phyloP scores from a whole-genome alignment of 2,888 invertebrate species.

The Halictus quadricinctus region DNA sequence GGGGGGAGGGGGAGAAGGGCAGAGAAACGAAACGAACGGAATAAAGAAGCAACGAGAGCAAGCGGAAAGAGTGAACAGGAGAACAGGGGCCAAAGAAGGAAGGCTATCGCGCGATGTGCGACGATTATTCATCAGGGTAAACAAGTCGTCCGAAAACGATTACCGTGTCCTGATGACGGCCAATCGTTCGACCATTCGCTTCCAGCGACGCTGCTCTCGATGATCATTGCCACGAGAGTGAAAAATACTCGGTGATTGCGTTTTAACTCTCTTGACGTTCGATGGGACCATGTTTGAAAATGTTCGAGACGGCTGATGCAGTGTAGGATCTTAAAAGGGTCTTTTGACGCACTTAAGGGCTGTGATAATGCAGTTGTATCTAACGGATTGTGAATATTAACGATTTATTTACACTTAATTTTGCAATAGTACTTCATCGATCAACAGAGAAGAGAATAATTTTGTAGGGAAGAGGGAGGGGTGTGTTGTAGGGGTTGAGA shows the following conservation, averaged over 20 bases:
- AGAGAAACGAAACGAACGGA: slow-evolving; percentile 5
- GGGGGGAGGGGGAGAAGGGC: too few relatives aligned
- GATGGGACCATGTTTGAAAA: neutral
- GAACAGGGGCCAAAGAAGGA: neutral
- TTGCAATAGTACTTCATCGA: neutral
- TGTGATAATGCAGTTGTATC: too few relatives aligned
- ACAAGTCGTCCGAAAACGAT: slow-evolving; percentile 68
- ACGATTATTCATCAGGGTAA: slow-evolving; percentile 62
- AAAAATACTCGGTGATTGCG: neutral
- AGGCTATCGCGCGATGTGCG: neutral
- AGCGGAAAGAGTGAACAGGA: neutral
- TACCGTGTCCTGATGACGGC: slow-evolving; percentile 48
- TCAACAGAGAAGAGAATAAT: neutral
- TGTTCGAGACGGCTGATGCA: too few relatives aligned
- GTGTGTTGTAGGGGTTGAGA: neutral
- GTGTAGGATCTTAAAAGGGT: neutral
- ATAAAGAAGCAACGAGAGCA: neutral
- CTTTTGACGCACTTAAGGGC: neutral
- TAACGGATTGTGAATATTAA: too few relatives aligned
- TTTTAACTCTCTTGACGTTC: neutral
- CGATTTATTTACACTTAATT: neutral
- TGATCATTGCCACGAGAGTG: neutral
- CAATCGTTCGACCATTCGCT: slow-evolving; percentile 53
- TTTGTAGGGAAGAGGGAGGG: neutral
- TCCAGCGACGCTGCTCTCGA: slow-evolving; percentile 16